These are phyloP conservation scores for Somateria mollissima DNA, from an alignment of 2,797 vertebrate species.

Conservation along the genomic window DNA sequence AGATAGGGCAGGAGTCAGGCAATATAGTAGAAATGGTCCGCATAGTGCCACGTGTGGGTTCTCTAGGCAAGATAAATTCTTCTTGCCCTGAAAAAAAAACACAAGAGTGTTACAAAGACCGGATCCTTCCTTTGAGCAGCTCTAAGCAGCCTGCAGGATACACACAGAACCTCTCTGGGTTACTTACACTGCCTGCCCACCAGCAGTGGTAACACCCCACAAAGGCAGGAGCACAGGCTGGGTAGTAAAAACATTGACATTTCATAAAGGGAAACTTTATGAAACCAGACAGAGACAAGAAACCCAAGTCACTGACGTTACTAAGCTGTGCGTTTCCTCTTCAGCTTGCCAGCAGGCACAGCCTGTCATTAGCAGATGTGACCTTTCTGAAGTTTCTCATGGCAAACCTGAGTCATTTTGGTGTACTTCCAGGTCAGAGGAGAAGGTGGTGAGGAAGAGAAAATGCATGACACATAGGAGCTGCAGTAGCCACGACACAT, in stretches of 20 bases:
- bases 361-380: background rate
- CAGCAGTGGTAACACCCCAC: fast-evolving
- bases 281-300: background rate
- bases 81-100: background rate
- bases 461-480: background rate
- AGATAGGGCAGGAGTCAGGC: background rate
- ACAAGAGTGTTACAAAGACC: background rate
- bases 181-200: background rate
- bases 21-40: fast-evolving
- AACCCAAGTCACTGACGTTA: background rate
- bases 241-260: background rate
- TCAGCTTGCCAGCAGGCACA: fast-evolving
- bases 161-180: fast-evolving
- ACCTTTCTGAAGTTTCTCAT: background rate
- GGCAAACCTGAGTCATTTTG: conserved; percentile 29
- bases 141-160: background rate
- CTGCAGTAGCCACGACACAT: background rate
- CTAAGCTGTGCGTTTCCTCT: background rate
- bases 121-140: background rate
- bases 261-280: background rate
- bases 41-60: fast-evolving
- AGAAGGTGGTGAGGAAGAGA: background rate
- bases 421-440: background rate
- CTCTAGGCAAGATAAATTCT: background rate
- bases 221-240: background rate